Conservation (phyloP, 2,888 invertebrate genomes). For the Tetragonula carbonaria region DNA sequence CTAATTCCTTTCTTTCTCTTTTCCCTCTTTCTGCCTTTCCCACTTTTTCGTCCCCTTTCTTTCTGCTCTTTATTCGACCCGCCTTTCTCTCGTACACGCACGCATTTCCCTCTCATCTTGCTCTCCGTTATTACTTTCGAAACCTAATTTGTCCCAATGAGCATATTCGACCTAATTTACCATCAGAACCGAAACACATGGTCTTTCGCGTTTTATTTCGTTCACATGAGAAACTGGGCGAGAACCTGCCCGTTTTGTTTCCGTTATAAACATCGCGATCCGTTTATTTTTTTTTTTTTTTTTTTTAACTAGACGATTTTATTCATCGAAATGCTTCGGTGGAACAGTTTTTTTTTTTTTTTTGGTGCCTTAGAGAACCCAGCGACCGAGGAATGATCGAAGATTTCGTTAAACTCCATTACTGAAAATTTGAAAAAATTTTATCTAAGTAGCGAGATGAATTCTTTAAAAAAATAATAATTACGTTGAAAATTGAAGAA, state of each 20-base stretch:
- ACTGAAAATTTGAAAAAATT: background rate
- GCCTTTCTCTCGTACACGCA: conserved; percentile 60
- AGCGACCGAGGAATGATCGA: conserved; percentile 39
- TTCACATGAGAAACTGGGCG: conserved; percentile 38
- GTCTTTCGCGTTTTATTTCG: conserved; percentile 46
- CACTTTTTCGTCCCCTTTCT: conserved; percentile 51
- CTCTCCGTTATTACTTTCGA: conserved; percentile 46
- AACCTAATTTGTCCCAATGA: conserved; percentile 75
- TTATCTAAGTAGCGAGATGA: background rate
- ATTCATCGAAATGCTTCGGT: conserved; percentile 78
- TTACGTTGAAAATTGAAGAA: background rate
- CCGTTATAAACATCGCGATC: conserved; percentile 10
- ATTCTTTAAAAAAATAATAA: background rate
- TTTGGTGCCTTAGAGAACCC: conserved; percentile 65
- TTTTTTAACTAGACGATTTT: conserved; percentile 56
- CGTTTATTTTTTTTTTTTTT: conserved; percentile 30
- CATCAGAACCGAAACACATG: conserved; percentile 66
- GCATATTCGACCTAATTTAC: conserved; percentile 77
- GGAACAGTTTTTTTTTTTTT: conserved; percentile 66
- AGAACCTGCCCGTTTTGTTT: conserved; percentile 20
- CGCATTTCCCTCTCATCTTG: conserved; percentile 49
- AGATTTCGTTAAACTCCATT: background rate
- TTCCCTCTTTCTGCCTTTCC: conserved; percentile 33
- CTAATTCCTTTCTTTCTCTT: conserved; percentile 32
- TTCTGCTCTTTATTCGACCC: conserved; percentile 46